Evolutionary conservation across 2,797 vertebrate genomes (phyloP).

Genomic region (Peromyscus melanophrys): DNA sequence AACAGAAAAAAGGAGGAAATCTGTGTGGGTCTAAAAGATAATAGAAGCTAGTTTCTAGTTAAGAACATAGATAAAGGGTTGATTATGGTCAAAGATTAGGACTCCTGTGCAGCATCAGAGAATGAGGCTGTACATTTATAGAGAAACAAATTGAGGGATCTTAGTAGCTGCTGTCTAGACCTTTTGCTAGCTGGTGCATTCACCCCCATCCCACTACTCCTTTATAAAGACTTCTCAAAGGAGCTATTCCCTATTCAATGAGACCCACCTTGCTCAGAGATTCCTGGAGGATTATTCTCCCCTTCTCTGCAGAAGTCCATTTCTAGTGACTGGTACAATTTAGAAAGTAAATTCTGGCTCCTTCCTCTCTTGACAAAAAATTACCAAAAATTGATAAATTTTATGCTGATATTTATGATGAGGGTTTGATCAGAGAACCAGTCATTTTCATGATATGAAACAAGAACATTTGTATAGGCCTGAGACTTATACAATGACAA

Average conservation of each 20-base stretch:
- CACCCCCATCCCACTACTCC: neutral
- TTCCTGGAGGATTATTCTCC: neutral
- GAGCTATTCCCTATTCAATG: neutral
- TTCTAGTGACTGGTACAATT: neutral
- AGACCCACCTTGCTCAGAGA: neutral
- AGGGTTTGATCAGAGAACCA: neutral
- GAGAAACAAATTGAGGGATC: neutral
- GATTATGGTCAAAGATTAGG: neutral
- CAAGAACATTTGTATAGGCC: neutral
- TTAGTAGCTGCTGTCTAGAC: neutral
- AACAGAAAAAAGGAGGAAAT: slow-evolving; percentile 18
- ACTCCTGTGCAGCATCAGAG: neutral
- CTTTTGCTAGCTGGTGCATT: neutral
- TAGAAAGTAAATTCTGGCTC: neutral
- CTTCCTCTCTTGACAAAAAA: neutral
- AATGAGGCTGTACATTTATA: neutral
- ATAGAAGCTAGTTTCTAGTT: neutral
- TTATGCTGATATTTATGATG: neutral
- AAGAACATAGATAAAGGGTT: slow-evolving; percentile 26
- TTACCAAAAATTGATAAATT: neutral
- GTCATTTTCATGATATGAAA: neutral
- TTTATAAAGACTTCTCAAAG: neutral
- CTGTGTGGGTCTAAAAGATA: neutral
- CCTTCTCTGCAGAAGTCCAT: neutral
- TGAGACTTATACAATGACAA: neutral